Percentiles rank a stretch among this genome's conserved stretches.
These are phyloP conservation scores for Donacobius atricapilla DNA, from an alignment of 2,113 vertebrate genomes.

Conservation along the genomic window DNA sequence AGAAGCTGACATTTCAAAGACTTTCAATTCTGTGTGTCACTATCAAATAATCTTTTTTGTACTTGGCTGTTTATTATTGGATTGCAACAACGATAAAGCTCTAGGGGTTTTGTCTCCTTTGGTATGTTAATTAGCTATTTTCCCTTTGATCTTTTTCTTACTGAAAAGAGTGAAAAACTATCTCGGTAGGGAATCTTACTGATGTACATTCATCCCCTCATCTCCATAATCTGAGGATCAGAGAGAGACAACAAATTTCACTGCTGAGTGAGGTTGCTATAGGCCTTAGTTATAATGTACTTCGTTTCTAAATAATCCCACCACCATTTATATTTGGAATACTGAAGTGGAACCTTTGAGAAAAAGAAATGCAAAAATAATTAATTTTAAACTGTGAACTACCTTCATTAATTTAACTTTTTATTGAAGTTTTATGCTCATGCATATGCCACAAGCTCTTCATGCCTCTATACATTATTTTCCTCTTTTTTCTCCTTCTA, in stretches of 20 bases:
- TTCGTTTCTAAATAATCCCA: constrained; percentile 59
- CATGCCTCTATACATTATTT: not conserved
- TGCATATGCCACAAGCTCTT: constrained; percentile 32
- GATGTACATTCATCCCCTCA: constrained; percentile 77
- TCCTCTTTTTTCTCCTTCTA: not conserved
- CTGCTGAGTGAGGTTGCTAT: constrained; percentile 70
- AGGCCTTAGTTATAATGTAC: constrained; percentile 62
- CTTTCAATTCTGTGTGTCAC: constrained; percentile 80
- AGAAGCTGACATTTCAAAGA: constrained; percentile 81
- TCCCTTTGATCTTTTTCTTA: constrained; percentile 82
- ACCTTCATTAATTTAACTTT: constrained; percentile 38
- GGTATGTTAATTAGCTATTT: constrained; percentile 84
- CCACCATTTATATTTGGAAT: constrained; percentile 44
- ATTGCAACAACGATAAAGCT: constrained; percentile 83
- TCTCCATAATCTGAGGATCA: constrained; percentile 83
- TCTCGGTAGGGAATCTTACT: constrained; percentile 82
- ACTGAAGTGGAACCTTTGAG: constrained; percentile 7
- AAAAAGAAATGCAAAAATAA: constrained; percentile 35
- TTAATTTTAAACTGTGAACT: constrained; percentile 48
- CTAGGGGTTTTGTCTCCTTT: constrained; percentile 83
- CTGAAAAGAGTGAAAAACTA: constrained; percentile 83
- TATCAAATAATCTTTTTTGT: constrained; percentile 86
- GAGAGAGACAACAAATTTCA: constrained; percentile 79
- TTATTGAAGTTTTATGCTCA: constrained; percentile 32
- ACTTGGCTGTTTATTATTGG: constrained; percentile 83